phyloP scores from a whole-genome alignment of 2,888 invertebrate genomes.

The Subacronicta megacephala region DNA sequence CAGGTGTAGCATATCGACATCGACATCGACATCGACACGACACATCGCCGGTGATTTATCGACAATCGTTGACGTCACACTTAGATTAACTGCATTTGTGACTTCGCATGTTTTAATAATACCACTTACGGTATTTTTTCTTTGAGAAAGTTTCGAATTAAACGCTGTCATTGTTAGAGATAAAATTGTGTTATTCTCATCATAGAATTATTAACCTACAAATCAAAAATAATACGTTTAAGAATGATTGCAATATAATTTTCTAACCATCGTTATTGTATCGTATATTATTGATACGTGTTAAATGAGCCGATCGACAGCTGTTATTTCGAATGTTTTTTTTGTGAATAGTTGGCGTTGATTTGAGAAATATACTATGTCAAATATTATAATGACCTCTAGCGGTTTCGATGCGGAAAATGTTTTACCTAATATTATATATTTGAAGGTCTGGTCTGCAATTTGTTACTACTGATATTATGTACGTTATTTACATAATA shows the following conservation, averaged over 20 bases:
- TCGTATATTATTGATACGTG: conserved; percentile 21
- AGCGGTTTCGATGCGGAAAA: conserved; percentile 22
- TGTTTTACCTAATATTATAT: conserved; percentile 19
- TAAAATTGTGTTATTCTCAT: conserved; percentile 24
- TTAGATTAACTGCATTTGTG: conserved; percentile 48
- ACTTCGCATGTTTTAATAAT: conserved; percentile 52
- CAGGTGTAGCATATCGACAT: conserved; percentile 57
- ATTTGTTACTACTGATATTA: conserved; percentile 36
- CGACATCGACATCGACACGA: conserved; percentile 57
- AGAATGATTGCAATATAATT: background rate
- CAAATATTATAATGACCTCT: conserved; percentile 12
- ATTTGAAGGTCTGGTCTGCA: conserved; percentile 36
- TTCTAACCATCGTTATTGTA: conserved; percentile 12
- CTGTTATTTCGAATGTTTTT: conserved; percentile 26
- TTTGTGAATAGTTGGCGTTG: background rate
- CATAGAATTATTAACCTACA: conserved; percentile 19
- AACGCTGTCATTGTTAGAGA: conserved; percentile 42
- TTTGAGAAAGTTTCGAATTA: conserved; percentile 44
- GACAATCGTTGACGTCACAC: conserved; percentile 52
- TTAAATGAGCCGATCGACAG: conserved; percentile 3
- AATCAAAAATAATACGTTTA: conserved; percentile 21
- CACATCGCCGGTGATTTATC: conserved; percentile 51
- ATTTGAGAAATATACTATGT: conserved; percentile 22
- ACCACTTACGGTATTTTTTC: conserved; percentile 51
- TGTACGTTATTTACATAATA: conserved; percentile 19